Base-by-base conservation (phyloP, 2,888 invertebrate species). In the Lithosia quadra region DNA sequence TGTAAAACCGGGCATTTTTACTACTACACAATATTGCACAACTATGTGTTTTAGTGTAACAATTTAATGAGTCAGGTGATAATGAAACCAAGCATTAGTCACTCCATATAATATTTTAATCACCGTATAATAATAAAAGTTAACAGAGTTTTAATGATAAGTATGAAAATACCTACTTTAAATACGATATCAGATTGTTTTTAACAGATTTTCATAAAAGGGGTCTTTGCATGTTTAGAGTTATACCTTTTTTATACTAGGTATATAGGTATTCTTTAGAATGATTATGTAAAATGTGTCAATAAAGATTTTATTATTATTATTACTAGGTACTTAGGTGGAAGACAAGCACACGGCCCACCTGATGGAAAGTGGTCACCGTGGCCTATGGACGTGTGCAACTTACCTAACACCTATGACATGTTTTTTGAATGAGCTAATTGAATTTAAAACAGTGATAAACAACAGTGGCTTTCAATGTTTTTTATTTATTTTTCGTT, bases 61-160 rank as follows among this genome's bases (percentile, higher is more conserved):
- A 21, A n/a, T 21, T 33, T 58, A n/a, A 55, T 66, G 61, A 66
- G 22, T 66, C 66, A 66, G 60, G n/a, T 66, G 65, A 66, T 66
- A 39, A 55, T 53, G 22, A 15, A 21, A 59, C 55, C 36, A 55
- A 55, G 60, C 55, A 61, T 61, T 66, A 66, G 58, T 65, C 65
- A 65, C 49, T 11, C 28, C 15, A 5, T n/a, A 49, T 49, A 21
- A 43, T 24, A 65, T 43, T 60, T 39, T 61, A 36, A 39, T 43
- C 33, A n/a, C 49, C n/a, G n/a, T 59, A 43, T 24, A 64, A 49
- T 43, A 43, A 18, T 49, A n/a, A 33, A 5, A 36, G 21, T 21
- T 22, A 36, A 34, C 36, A 60, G 21, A 57, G 7, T 57, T 5
- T 56, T 18, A 15, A 21, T 60, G 22, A 34, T 28, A 11, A 62